phyloP scores from a whole-genome alignment of 92 coral and sea anemone species.

The Phenganax marumi region DNA sequence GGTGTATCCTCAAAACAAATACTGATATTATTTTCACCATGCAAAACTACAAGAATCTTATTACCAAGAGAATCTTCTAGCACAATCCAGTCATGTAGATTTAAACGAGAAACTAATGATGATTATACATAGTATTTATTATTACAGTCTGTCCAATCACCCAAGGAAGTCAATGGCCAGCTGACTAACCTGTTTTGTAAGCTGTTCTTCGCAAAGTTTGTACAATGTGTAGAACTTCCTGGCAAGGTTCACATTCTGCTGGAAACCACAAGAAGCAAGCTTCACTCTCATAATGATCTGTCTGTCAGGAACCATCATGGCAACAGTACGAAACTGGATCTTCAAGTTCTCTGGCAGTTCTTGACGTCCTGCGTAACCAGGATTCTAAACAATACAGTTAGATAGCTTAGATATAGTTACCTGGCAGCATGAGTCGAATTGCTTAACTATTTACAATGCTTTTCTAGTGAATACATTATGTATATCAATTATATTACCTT shows the following conservation, averaged over 20 bases:
- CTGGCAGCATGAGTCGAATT: no score
- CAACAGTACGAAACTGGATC: constrained; percentile 97
- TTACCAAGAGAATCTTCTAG: no score
- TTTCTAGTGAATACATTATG: no score
- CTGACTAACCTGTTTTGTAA: constrained; percentile 82
- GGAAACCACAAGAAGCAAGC: constrained; percentile 92
- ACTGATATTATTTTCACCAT: no score
- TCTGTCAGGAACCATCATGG: constrained; percentile 99
- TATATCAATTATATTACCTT: no score
- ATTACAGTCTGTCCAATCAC: no score
- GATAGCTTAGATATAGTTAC: no score
- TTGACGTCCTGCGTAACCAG: constrained; percentile 99
- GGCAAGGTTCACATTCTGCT: constrained; percentile 74
- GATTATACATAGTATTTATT: not conserved
- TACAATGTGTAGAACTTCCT: constrained; percentile 95
- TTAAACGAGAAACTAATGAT: no score
- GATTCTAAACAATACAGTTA: constrained; percentile 62
- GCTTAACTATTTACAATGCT: no score
- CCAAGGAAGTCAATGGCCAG: not conserved
- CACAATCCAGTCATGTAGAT: no score
- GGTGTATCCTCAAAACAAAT: no score
- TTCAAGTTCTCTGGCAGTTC: constrained; percentile 96
- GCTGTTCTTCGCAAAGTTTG: constrained; percentile 97
- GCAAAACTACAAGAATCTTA: no score
- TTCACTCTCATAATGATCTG: constrained; percentile 98